Evolutionary conservation across 2,113 vertebrate genomes (phyloP).

Genomic region (Sorex fumeus): DNA sequence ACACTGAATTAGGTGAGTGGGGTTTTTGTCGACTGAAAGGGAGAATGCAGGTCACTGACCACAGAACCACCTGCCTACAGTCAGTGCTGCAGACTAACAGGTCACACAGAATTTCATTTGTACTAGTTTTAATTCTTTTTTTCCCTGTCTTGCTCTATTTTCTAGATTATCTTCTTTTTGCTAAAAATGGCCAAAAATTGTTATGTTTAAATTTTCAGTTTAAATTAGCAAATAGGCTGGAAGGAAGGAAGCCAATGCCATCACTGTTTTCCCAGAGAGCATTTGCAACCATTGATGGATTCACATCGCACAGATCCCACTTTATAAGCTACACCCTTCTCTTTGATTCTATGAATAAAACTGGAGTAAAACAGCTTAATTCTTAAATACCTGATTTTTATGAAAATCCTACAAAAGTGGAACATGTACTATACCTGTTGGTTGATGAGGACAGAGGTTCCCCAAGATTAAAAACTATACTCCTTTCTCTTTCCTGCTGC

Average conservation of each 20-base stretch:
- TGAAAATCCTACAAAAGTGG: not conserved
- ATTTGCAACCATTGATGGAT: not conserved
- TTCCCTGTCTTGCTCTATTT: not conserved
- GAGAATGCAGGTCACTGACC: not conserved
- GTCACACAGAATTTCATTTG: not conserved
- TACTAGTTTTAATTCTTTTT: not conserved
- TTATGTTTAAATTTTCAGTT: not conserved
- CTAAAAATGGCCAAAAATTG: constrained; percentile 21
- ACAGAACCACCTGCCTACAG: not conserved
- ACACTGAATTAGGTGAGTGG: accelerated
- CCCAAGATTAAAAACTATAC: not conserved
- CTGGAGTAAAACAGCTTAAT: not conserved
- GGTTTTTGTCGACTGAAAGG: not conserved
- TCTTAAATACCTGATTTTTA: constrained; percentile 41
- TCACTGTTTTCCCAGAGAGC: not conserved
- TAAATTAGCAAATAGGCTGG: not conserved
- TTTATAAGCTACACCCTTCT: not conserved
- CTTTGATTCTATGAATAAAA: not conserved
- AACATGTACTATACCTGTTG: not conserved
- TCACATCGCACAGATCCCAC: not conserved
- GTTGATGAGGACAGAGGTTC: not conserved
- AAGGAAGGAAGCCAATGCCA: not conserved
- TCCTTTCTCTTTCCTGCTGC: not conserved
- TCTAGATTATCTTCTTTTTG: constrained; percentile 10
- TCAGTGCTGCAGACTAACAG: not conserved